Conservation (phyloP, 1,140 invertebrate species). For the Pollicipes pollicipes region DNA sequence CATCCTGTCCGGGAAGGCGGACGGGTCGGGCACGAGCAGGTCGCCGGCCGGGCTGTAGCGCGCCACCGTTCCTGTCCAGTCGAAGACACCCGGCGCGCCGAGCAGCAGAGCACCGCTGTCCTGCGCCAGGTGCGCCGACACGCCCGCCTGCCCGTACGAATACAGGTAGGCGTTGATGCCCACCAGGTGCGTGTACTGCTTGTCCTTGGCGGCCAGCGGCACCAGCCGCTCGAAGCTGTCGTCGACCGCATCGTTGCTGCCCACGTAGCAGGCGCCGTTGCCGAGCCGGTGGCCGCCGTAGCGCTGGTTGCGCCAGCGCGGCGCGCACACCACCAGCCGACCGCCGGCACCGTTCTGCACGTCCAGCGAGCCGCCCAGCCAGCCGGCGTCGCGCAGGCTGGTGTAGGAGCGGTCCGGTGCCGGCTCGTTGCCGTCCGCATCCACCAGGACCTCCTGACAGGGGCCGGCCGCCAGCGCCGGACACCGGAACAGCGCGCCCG, state of each 20-base stretch:
- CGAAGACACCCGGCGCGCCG: conserved; percentile 27
- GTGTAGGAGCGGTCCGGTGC: conserved; percentile 7
- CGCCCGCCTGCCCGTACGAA: conserved; percentile 21
- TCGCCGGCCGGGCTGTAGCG: conserved; percentile 4
- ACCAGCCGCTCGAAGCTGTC: conserved; percentile 14
- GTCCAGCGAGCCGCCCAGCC: conserved; percentile 13
- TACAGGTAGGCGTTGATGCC: conserved; percentile 4
- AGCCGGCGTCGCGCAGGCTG: conserved; percentile 14
- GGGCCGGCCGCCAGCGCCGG: neutral
- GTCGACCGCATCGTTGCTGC: conserved; percentile 11
- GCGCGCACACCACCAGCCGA: conserved; percentile 10
- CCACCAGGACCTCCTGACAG: conserved; percentile 11
- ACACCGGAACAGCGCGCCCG: conserved; percentile 14
- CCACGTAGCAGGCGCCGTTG: conserved; percentile 20
- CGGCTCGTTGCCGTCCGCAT: conserved; percentile 6
- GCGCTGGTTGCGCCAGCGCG: conserved; percentile 18
- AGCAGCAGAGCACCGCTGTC: conserved; percentile 22
- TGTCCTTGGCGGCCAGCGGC: conserved; percentile 15
- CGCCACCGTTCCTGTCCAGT: conserved; percentile 25
- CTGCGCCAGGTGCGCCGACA: conserved; percentile 20
- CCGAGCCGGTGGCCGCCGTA: conserved; percentile 16
- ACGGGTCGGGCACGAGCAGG: conserved; percentile 17
- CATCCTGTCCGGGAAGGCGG: conserved; percentile 11
- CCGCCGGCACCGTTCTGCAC: conserved; percentile 3
- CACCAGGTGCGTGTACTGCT: neutral